Percentiles rank a stretch among this genome's conserved stretches.
phyloP scores from a whole-genome alignment of 2,888 invertebrate species.

The Sipha maydis region DNA sequence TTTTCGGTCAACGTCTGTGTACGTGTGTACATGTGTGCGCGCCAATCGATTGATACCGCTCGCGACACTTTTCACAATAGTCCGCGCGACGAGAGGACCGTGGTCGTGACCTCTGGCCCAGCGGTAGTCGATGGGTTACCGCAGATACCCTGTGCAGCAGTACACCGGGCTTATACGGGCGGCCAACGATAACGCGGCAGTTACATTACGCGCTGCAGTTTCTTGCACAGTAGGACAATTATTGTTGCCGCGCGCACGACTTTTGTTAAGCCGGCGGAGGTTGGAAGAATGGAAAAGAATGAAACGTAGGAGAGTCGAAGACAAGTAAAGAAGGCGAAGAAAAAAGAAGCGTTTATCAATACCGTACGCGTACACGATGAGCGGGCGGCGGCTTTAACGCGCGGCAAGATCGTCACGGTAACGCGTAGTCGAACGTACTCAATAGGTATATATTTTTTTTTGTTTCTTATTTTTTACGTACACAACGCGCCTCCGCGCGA shows the following conservation, averaged over 20 bases:
- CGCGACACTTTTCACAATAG: conserved; percentile 45
- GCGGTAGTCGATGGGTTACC: conserved; percentile 41
- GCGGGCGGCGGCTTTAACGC: not conserved
- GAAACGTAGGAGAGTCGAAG: too few relatives aligned
- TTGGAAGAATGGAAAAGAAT: not conserved
- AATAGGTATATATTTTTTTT: not conserved
- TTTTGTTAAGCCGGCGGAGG: conserved; percentile 2
- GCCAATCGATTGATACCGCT: conserved; percentile 18
- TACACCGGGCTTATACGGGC: not conserved
- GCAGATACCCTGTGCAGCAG: conserved; percentile 27
- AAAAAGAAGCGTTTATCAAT: not conserved
- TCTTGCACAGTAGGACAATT: conserved; percentile 16
- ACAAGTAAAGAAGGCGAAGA: not conserved
- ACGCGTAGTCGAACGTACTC: not conserved
- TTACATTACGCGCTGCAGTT: too few relatives aligned
- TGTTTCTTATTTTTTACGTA: not conserved
- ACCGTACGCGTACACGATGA: not conserved
- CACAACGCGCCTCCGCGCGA: not conserved
- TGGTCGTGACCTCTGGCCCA: conserved; percentile 45
- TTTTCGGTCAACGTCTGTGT: not conserved
- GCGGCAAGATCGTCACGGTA: conserved; percentile 23
- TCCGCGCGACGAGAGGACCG: not conserved
- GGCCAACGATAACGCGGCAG: not conserved
- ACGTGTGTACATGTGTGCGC: not conserved
- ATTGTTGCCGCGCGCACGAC: conserved; percentile 52